Base-by-base conservation (phyloP, 2,797 vertebrate genomes). In the Ispidina picta region DNA sequence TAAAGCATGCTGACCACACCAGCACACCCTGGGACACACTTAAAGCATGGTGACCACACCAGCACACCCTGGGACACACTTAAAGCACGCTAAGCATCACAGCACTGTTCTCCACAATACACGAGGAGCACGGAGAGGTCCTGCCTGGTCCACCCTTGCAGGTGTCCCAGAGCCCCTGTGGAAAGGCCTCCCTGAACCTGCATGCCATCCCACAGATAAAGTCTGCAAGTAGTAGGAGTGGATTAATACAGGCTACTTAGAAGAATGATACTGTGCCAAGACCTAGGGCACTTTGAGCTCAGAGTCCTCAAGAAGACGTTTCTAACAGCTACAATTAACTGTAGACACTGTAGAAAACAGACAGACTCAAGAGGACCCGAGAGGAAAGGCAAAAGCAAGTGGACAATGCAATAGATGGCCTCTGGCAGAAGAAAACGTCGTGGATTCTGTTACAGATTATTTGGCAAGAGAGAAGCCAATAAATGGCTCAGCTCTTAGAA, bases 401-500 rank as follows among this genome's bases (percentile, higher is more conserved):
- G 72, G 75, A 56, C 77, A 84, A 43, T 9, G 33, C 33, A 76
- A 63, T 39, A 83, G 87, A 82, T 0, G 2, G 76, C 59, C 59
- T 69, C 13, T 39, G 41, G 10, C 68, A 90, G 58, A 92, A 77
- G 46, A 90, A 90, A 94, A 79, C 4, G 17, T 43, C n/a, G n/a
- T n/a, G 55, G 58, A 86, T 82, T 94, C 62, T 69, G 84, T 90
- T 80, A 92, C 22, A 79, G 60, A 91, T 87, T 68, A 84, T 74
- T 82, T 86, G 83, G 83, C 86, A 90, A 82, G 79, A 51, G 35
- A 86, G 68, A 51, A 79, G 46, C 43, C 55, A 86, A 88, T 82
- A 88, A 92, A 89, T 89, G 64, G 88, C 81, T 91, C 88, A 90
- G 62, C 56, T 91, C 39, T 85, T 77, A 58, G 83, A 94, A 71